Evolutionary conservation across 2,797 vertebrate genomes (phyloP).

Genomic region (Micrastur ruficollis): DNA sequence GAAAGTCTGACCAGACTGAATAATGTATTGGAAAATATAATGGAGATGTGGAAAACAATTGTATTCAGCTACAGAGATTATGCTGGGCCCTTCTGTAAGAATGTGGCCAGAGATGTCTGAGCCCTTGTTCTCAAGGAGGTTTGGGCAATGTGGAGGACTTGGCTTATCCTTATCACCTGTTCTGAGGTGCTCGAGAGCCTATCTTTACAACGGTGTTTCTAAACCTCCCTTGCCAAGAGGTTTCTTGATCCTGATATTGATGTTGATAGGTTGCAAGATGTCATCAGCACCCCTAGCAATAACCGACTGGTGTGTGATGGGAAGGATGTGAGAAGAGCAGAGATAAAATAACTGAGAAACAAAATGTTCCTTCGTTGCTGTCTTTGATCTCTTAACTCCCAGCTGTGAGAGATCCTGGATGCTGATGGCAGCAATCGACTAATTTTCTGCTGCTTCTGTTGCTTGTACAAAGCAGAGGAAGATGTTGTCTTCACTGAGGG

Average conservation of each 20-base stretch:
- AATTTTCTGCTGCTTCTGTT: conserved; percentile 54
- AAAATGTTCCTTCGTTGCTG: conserved; percentile 54
- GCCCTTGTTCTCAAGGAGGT: background rate
- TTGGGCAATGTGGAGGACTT: background rate
- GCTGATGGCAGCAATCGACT: conserved; percentile 53
- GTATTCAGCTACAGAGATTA: background rate
- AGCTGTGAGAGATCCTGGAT: conserved; percentile 66
- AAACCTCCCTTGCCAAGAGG: background rate
- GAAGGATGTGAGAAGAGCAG: conserved; percentile 26
- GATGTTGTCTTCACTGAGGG: conserved; percentile 39
- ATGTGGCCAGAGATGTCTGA: background rate
- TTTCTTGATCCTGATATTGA: conserved; percentile 32
- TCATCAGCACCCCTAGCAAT: conserved; percentile 53
- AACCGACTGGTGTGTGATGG: conserved; percentile 7
- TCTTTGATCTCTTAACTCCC: conserved; percentile 69
- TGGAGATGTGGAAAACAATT: background rate
- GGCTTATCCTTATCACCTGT: background rate
- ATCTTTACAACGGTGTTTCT: background rate
- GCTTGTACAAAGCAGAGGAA: conserved; percentile 43
- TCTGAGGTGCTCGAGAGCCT: background rate
- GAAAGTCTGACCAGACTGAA: background rate
- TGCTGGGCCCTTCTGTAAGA: background rate
- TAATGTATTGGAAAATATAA: background rate
- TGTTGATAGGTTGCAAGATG: conserved; percentile 56
- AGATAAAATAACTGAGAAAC: conserved; percentile 59